Evolutionary conservation across 2,888 invertebrate genomes (phyloP), one percentile per base, ranked within the genome.

Genomic region (Stenurella melanura): DNA sequence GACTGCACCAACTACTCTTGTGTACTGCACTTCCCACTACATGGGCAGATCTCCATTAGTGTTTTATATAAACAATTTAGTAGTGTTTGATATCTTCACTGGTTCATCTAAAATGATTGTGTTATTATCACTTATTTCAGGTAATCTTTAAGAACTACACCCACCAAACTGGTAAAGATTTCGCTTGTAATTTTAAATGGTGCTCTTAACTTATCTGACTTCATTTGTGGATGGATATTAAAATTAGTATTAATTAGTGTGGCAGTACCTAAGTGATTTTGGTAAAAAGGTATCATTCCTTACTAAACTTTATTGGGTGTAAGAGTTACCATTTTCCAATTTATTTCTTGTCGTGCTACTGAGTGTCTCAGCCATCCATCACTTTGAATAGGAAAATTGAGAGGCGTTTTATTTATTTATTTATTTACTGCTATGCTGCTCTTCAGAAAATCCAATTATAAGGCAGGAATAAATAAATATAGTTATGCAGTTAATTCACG

Each of bases 81-180:
- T 38, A 42, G 58, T 18, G 60, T n/a, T 42, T 42, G 19, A 10
- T 50, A 18, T 42, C 18, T n/a, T n/a, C 11, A 21, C 12, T 42
- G 9, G 54, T 42, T n/a, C 67, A 63, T 56, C 38, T 18, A 73
- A 73, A 64, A 74, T 74, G 58, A 60, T 61, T 61, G 18, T 26
- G n/a, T 68, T 68, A 1, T 34, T 74, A 21, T 57, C 68, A 50
- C n/a, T 67, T 30, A 12, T 60, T 2, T 68, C 68, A 74, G 74
- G 74, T 74, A 72, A 72, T 64, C 42, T 10, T 38, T 38, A 34
- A 30, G 19, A 57, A 57, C 21, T 58, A 15, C 50, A 17, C 50
- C n/a, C n/a, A 50, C 3, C 0, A 50, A 50, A 42, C 42, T 38
- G 34, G 61, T 61, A 26, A 1, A 60, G 42, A 34, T 42, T 15